Base-by-base conservation (phyloP, 2,113 vertebrate species). In the Malaclemys terrapin region DNA sequence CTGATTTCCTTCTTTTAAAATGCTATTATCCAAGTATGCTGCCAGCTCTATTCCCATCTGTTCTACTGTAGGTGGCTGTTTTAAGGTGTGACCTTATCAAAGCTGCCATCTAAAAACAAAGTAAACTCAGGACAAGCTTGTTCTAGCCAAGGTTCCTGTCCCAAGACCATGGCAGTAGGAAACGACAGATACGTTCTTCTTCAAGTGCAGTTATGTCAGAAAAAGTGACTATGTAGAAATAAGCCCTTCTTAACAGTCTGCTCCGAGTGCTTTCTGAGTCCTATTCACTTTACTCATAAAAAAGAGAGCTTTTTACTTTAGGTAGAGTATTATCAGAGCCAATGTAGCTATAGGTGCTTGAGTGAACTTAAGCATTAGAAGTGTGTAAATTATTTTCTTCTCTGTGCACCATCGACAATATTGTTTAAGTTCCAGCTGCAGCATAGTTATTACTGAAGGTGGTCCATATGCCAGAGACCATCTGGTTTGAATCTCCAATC, bases 21-120 rank as follows among this genome's bases (percentile, higher is more conserved):
- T 80, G 89, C 79, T 94, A 97, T 98, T 97, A 97, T 94, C 76
- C 0, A 94, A 84, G 91, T 96, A 94, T 97, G 96, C 96, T 97
- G 92, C 98, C 91, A 96, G 94, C 97, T 97, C 96, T 96, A 88
- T 97, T 97, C 97, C 97, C 97, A 97, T 98, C 98, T 97, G 94
- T 97, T 96, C 83, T 82, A 62, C 56, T 92, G 90, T 96, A 54
- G 94, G 94, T 96, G 94, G 98, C 95, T 98, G 97, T 97, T 96
- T 95, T 97, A 98, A 98, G 98, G 98, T 38, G 97, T 97, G 98
- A 97, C 98, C 95, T 98, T 98, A 98, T 98, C 98, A 97, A 98
- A 92, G 54, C 92, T 98, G 97, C 95, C 96, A 98, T 98, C 98
- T 97, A 97, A 98, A 98, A 97, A 96, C 94, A 57, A 92, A 98